These are phyloP conservation scores for Chascanopsetta lugubris DNA, from an alignment of 2,113 vertebrate genomes.

Conservation along the genomic window DNA sequence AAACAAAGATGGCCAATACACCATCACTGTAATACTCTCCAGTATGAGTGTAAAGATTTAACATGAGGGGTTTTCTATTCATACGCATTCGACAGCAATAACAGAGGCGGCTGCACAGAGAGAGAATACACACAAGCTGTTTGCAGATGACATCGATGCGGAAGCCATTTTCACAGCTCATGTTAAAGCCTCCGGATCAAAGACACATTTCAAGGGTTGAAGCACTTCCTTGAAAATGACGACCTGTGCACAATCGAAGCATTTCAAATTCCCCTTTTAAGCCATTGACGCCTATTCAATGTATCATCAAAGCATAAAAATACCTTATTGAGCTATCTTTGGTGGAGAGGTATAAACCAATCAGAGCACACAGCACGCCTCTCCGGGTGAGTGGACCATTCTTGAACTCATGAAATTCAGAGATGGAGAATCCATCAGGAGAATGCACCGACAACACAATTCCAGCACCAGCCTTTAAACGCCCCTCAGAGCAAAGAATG, in stretches of 20 bases:
- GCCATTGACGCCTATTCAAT: slow-evolving; percentile 3
- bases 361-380: slow-evolving; percentile 16
- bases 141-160: background rate
- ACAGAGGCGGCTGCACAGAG: background rate
- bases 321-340: slow-evolving; percentile 4
- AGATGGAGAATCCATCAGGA: background rate
- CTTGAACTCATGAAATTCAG: slow-evolving; percentile 15
- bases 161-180: background rate
- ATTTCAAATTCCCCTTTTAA: slow-evolving; percentile 12
- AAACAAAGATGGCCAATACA: no score
- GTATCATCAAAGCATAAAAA: slow-evolving; percentile 4
- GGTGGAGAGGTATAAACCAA: slow-evolving; percentile 12
- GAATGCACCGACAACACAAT: slow-evolving; percentile 16
- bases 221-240: background rate
- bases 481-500: background rate
- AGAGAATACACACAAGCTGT: background rate
- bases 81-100: background rate
- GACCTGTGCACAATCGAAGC: background rate
- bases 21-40: no score
- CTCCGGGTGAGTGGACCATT: background rate
- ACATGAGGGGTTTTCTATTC: background rate
- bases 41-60: no score
- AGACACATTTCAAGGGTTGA: background rate
- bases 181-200: background rate
- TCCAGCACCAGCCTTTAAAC: background rate